These are phyloP conservation scores for Steinernema feltiae DNA, from an alignment of 1,140 invertebrate genomes.

Conservation along the genomic window DNA sequence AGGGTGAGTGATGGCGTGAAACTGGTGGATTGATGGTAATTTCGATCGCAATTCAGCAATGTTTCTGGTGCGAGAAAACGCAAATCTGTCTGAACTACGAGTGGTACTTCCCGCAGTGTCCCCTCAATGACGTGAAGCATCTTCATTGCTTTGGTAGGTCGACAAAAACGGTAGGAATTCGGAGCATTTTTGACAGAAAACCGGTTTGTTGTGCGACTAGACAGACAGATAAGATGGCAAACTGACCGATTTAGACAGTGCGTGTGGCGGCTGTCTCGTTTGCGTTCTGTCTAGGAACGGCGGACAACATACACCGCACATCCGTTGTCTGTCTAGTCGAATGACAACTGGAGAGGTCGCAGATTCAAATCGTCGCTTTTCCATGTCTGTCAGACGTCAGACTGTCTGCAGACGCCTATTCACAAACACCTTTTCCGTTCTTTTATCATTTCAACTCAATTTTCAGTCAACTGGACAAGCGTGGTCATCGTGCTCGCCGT, in stretches of 20 bases:
- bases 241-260: too few species aligned
- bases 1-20: neutral
- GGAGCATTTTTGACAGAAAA: neutral
- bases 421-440: too few species aligned
- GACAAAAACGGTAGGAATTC: neutral
- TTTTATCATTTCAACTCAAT: neutral
- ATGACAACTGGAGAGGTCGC: too few species aligned
- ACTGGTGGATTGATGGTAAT: neutral
- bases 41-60: neutral
- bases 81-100: constrained; percentile 3
- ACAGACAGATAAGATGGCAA: too few species aligned
- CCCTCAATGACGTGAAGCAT: neutral
- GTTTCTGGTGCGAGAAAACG: constrained; percentile 7
- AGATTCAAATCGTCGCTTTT: too few species aligned
- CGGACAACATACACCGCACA: too few species aligned
- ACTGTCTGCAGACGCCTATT: too few species aligned
- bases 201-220: neutral
- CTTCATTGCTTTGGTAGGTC: neutral
- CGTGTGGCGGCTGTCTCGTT: too few species aligned
- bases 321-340: too few species aligned
- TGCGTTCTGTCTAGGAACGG: too few species aligned
- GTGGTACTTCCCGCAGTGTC: constrained; percentile 3
- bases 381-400: too few species aligned
- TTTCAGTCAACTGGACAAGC: neutral
- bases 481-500: neutral